Base-by-base conservation (phyloP, 2,888 invertebrate genomes). In the Drosophila ustulata region DNA sequence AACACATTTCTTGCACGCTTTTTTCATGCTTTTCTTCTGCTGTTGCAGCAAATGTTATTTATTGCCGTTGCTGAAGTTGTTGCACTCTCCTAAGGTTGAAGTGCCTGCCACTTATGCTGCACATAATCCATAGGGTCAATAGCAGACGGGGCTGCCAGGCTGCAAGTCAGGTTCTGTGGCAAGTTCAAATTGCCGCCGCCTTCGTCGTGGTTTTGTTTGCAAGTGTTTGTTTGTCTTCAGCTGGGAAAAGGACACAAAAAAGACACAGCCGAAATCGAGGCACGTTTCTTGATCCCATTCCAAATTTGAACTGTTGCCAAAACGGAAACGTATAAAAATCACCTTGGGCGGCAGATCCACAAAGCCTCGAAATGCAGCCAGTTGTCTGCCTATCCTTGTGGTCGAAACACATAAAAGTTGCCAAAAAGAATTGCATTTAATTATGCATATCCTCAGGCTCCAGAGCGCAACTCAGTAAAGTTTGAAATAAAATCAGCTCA, bases 41-140 rank as follows among this genome's bases (percentile, higher is more conserved):
- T 43, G 55, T 61, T 46, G 49, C 45, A 59, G 64, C 51, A 78
- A 71, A 55, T 66, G 79, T 82, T 71, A 78, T 80, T 82, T 83
- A 82, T 80, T 71, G 63, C 75, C 68, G 37, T 61, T 57, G 79
- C 58, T 70, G 53, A 52, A 58, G 66, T 74, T 66, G 57, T 59
- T 69, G 77, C 67, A 71, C 69, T 72, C 62, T 66, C 62, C 59
- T 30, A 25, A 65, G 68, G 78, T 59, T 80, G 45, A 81, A 80
- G 73, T 72, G 78, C 49, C 46, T 69, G 71, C 63, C 82, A 78
- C 69, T 82, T 76, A 62, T 64, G 65, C 68, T 79, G 89, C 71
- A 85, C 80, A 76, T 89, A 84, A 84, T 89, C 88, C 83, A 86
- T 68, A 71, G 80, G 88, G 83, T 84, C 83, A 89, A 84, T 88